These are phyloP conservation scores for Dendrolimus houi DNA, from an alignment of 2,888 invertebrate species.

Conservation along the genomic window DNA sequence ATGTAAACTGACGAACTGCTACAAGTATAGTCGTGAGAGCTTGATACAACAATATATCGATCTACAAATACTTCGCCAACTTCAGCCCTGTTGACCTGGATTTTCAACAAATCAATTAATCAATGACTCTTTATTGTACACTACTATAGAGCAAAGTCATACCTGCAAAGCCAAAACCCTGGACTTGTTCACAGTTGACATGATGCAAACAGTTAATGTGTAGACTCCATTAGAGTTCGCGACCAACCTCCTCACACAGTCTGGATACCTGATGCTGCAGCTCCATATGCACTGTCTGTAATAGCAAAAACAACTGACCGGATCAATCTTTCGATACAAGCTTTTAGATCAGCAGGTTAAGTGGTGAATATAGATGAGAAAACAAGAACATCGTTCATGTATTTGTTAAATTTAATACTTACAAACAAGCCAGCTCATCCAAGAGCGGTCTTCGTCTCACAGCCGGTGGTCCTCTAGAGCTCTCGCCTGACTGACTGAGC, in stretches of 20 bases:
- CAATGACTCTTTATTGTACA: no score
- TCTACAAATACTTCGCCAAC: no score
- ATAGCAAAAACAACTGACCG: slow-evolving; percentile 2
- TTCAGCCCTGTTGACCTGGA: no score
- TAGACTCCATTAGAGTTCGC: slow-evolving; percentile 88
- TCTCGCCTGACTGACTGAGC: slow-evolving; percentile 82
- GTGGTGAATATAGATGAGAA: no score
- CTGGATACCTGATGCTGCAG: slow-evolving; percentile 86
- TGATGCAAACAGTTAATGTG: slow-evolving; percentile 90
- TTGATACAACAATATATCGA: no score
- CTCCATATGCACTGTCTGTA: slow-evolving; percentile 86
- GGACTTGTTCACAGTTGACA: slow-evolving; percentile 91
- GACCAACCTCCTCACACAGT: slow-evolving; percentile 86
- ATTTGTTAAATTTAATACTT: slow-evolving; percentile 29
- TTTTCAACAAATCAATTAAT: no score
- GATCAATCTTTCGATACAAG: no score
- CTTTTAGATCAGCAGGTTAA: no score
- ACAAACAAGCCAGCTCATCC: slow-evolving; percentile 92
- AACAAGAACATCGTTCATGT: no score
- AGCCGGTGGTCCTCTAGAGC: slow-evolving; percentile 78
- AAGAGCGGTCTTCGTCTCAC: slow-evolving; percentile 84
- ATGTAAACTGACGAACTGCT: no score
- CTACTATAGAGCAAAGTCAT: slow-evolving; percentile 6
- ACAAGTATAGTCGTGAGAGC: no score
- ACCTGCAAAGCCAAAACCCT: slow-evolving; percentile 92